These are phyloP conservation scores for Agelaius tricolor DNA, from an alignment of 2,113 vertebrate genomes.

Conservation along the genomic window DNA sequence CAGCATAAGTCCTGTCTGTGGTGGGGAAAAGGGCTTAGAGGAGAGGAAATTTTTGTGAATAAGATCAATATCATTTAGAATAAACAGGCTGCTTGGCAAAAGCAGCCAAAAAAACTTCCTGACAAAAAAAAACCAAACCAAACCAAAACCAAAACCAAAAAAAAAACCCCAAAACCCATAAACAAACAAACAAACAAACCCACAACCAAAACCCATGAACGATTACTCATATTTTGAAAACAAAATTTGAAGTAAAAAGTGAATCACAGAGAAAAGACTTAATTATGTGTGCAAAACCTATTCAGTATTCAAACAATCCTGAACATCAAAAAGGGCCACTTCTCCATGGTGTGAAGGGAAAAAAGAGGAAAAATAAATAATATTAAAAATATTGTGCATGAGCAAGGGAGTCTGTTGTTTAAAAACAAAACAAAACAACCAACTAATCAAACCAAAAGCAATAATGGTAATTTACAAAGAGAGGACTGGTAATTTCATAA, in stretches of 20 bases:
- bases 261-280: background rate
- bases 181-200: background rate
- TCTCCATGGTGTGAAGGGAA: background rate
- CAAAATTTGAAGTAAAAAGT: background rate
- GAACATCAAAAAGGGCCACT: background rate
- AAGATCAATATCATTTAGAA: background rate
- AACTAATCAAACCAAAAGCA: background rate
- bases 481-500: background rate
- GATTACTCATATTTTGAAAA: background rate
- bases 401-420: background rate
- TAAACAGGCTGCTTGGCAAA: background rate
- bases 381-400: background rate
- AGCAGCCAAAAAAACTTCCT: background rate
- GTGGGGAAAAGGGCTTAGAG: background rate
- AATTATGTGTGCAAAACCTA: background rate
- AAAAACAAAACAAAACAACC: background rate
- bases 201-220: background rate
- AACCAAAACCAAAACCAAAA: too few species aligned
- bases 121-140: background rate
- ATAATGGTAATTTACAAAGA: background rate
- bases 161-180: background rate
- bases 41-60: background rate
- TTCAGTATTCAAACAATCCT: background rate
- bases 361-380: background rate
- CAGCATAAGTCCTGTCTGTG: background rate